Percentiles rank a stretch among this genome's conserved stretches.
Evolutionary conservation across 2,888 invertebrate species (phyloP).

Genomic region (Lordiphosa andalusiaca): DNA sequence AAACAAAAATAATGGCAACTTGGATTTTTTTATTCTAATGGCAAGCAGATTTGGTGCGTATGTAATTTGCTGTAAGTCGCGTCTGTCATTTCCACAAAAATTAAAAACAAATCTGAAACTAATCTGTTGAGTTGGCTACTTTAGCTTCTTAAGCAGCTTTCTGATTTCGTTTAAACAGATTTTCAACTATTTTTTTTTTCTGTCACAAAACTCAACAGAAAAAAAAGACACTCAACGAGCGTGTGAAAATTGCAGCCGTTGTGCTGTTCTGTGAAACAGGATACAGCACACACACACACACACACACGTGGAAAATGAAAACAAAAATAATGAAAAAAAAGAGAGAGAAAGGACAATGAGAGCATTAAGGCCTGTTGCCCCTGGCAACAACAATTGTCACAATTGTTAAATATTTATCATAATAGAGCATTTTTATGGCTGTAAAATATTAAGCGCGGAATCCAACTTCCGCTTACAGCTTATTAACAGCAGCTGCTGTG

Average conservation of each 20-base stretch:
- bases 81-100: too few species aligned
- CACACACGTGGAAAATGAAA: slow-evolving; percentile 14
- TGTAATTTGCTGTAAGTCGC: too few species aligned
- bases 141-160: too few species aligned
- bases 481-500: slow-evolving; percentile 10
- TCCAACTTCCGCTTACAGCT: slow-evolving; percentile 4
- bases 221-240: slow-evolving; percentile 54
- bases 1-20: too few species aligned
- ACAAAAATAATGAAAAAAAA: slow-evolving; percentile 19
- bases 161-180: slow-evolving; percentile 6
- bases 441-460: slow-evolving; percentile 61
- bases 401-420: slow-evolving; percentile 75
- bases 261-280: slow-evolving; percentile 24
- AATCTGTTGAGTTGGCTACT: not conserved
- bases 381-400: slow-evolving; percentile 69
- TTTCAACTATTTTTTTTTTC: not conserved
- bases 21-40: too few species aligned
- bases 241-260: slow-evolving; percentile 70
- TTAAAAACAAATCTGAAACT: too few species aligned
- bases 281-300: slow-evolving; percentile 26
- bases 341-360: slow-evolving; percentile 44
- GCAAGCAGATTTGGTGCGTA: too few species aligned
- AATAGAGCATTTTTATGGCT: slow-evolving; percentile 62
- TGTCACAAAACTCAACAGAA: slow-evolving; percentile 18
- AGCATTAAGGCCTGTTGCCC: slow-evolving; percentile 49